Evolutionary conservation across 2,888 invertebrate genomes (phyloP).

Genomic region (Calameuta idolon): DNA sequence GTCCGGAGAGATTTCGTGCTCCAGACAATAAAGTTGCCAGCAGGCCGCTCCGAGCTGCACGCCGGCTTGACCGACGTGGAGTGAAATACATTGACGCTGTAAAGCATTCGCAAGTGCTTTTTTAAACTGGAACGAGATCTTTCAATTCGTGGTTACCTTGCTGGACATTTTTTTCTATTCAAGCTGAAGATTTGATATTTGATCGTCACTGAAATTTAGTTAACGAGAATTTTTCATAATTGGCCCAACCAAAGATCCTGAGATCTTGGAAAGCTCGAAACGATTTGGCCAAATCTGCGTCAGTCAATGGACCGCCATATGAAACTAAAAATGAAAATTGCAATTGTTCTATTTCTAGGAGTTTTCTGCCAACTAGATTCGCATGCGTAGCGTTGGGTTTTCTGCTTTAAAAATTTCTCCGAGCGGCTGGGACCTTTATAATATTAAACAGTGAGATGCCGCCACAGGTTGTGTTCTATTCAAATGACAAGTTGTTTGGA

Average conservation of each 20-base stretch:
- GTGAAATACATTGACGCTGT: constrained; percentile 63
- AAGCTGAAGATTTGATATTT: neutral
- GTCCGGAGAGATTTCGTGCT: constrained; percentile 66
- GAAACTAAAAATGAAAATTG: constrained; percentile 25
- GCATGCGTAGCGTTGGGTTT: neutral
- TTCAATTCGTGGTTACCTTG: constrained; percentile 22
- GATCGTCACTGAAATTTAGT: neutral
- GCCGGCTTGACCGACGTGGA: constrained; percentile 68
- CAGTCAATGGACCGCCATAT: constrained; percentile 2
- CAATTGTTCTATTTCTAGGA: constrained; percentile 28
- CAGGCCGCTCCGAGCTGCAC: constrained; percentile 59
- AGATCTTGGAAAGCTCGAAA: neutral
- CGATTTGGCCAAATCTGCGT: neutral
- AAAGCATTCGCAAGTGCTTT: constrained; percentile 23
- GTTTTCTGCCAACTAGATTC: constrained; percentile 22
- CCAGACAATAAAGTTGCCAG: constrained; percentile 63
- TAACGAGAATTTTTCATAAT: constrained; percentile 4
- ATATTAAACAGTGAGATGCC: neutral
- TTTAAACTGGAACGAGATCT: neutral
- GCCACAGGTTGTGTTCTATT: neutral
- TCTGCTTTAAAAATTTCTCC: neutral
- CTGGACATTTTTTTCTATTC: constrained; percentile 17
- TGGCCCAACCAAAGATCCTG: neutral
- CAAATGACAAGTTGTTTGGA: neutral
- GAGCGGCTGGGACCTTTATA: neutral